Percentiles rank a stretch among this genome's conserved stretches.
phyloP scores from a whole-genome alignment of 2,113 vertebrate species.

The Heterochromis multidens region DNA sequence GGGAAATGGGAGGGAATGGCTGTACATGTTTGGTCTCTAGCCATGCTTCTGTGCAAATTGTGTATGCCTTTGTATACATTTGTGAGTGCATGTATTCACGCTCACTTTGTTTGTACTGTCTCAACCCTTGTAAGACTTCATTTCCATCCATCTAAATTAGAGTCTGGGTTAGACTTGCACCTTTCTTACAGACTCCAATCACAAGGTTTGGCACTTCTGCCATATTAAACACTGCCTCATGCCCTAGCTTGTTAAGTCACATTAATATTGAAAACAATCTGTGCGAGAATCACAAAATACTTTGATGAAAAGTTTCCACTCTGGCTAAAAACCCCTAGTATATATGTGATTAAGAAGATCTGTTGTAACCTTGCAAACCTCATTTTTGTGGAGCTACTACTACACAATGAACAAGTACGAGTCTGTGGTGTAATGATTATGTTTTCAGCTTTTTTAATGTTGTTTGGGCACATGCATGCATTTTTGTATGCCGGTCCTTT shows the following conservation, averaged over 20 bases:
- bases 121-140: not conserved
- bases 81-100: not conserved
- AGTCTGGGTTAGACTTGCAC: not conserved
- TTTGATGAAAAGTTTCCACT: not conserved
- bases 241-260: not conserved
- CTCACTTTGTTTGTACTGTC: not conserved
- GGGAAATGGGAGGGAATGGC: constrained; percentile 8
- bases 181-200: not conserved
- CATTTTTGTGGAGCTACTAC: not conserved
- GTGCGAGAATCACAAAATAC: not conserved
- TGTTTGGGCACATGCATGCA: not conserved
- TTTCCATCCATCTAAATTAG: not conserved
- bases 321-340: not conserved
- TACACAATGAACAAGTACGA: not conserved
- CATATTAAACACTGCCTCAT: not conserved
- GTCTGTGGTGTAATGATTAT: not conserved
- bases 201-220: not conserved
- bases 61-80: not conserved
- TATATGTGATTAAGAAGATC: not conserved
- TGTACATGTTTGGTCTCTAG: constrained; percentile 7
- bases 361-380: not conserved
- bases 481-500: not conserved
- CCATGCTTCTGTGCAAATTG: not conserved
- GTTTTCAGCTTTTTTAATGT: not conserved
- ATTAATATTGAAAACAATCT: not conserved